Percentiles rank a stretch among this genome's conserved stretches.
Evolutionary conservation across 1,140 invertebrate species (phyloP).

Genomic region (Drosophila neocordata): DNA sequence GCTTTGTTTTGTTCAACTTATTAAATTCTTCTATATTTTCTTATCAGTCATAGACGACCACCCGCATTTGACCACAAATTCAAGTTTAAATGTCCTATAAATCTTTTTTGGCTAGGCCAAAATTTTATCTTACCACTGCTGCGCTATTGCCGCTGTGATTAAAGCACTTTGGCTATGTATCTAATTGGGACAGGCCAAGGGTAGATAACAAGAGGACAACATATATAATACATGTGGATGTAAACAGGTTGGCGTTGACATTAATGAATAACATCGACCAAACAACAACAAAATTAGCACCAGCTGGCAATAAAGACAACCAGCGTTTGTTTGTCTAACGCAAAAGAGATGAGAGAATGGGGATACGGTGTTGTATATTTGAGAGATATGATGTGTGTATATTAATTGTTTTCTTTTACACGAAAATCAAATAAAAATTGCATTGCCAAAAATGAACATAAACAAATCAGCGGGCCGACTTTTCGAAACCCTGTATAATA

Average conservation of each 20-base stretch:
- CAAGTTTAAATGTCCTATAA: slow-evolving; percentile 66
- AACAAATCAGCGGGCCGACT: neutral
- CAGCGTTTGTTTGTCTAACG: neutral
- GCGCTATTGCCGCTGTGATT: slow-evolving; percentile 24
- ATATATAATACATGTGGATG: slow-evolving; percentile 29
- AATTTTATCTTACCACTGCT: slow-evolving; percentile 46
- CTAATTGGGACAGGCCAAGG: slow-evolving; percentile 55
- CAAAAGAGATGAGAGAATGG: neutral
- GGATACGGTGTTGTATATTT: neutral
- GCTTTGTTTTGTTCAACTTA: neutral
- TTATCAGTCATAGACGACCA: neutral
- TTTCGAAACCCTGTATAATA: neutral
- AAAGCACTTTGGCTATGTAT: slow-evolving; percentile 50
- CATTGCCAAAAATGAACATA: neutral
- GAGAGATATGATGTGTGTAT: neutral
- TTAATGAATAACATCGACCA: slow-evolving; percentile 17
- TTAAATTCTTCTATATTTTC: neutral
- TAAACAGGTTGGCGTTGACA: slow-evolving; percentile 47
- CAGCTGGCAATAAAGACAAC: slow-evolving; percentile 34
- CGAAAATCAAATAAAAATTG: neutral
- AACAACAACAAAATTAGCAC: slow-evolving; percentile 27
- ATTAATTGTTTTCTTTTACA: neutral
- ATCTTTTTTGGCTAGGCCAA: slow-evolving; percentile 43
- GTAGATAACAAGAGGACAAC: slow-evolving; percentile 39
- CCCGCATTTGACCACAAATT: slow-evolving; percentile 52